Conservation (phyloP, 37 sponge, comb jelly and placozoan genomes). For the Geodia barretti region DNA sequence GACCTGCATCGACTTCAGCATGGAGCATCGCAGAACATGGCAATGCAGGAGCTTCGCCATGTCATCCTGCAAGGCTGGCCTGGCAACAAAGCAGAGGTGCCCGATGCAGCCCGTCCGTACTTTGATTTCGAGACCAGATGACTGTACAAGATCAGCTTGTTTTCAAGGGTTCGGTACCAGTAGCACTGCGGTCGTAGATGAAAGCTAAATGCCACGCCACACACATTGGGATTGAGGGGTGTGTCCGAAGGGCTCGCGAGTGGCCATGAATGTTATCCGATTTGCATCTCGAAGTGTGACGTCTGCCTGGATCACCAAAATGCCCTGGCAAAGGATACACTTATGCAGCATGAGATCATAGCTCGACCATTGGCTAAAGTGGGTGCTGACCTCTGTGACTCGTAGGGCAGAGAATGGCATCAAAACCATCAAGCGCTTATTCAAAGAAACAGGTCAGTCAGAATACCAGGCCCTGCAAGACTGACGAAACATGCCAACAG, state of each 20-base stretch:
- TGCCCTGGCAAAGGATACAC: constrained; percentile 7
- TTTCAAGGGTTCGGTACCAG: too few relatives aligned
- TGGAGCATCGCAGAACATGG: constrained; percentile 15
- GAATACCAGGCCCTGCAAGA: constrained; percentile 49
- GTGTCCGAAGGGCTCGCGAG: constrained; percentile 15
- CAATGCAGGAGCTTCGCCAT: not conserved
- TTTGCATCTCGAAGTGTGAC: constrained; percentile 39
- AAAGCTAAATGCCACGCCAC: not conserved
- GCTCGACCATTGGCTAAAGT: constrained; percentile 45
- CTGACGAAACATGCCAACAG: constrained; percentile 36
- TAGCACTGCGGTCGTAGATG: too few relatives aligned
- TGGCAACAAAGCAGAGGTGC: constrained; percentile 11
- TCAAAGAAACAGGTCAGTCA: constrained; percentile 14
- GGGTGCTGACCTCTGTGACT: constrained; percentile 45
- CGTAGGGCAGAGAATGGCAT: constrained; percentile 48
- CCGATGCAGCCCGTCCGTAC: constrained; percentile 5
- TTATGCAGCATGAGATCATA: constrained; percentile 28
- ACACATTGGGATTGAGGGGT: constrained; percentile 40
- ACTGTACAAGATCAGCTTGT: too few relatives aligned
- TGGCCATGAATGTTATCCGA: constrained; percentile 48
- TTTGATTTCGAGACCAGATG: constrained; percentile 47
- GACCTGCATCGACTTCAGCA: not conserved
- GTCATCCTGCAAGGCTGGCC: constrained; percentile 41
- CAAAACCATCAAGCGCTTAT: constrained; percentile 40
- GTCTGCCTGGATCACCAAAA: constrained; percentile 14